Percentiles rank a stretch among this genome's conserved stretches.
Conservation (phyloP, 2,888 invertebrate genomes). For the Cheilosia vulpina region DNA sequence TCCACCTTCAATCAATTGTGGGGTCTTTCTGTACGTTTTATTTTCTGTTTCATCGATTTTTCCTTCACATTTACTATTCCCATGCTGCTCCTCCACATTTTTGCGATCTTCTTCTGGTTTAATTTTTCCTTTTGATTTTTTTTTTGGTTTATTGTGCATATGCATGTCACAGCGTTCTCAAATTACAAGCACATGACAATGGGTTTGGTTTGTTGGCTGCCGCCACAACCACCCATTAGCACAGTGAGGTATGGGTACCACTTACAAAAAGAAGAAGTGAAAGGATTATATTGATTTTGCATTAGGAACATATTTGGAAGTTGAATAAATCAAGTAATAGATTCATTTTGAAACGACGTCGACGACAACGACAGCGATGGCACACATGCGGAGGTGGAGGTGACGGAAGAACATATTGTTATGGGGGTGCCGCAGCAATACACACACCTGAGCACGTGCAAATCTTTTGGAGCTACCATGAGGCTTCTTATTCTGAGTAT, state of each 20-base stretch:
- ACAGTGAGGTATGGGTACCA: neutral
- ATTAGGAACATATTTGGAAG: slow-evolving; percentile 55
- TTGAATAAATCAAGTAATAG: slow-evolving; percentile 60
- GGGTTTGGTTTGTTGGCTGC: neutral
- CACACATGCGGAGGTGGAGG: no score
- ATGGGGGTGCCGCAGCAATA: no score
- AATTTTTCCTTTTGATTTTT: neutral
- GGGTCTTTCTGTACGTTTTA: no score
- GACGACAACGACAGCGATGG: no score
- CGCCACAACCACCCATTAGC: neutral
- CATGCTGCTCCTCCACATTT: neutral
- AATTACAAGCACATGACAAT: slow-evolving; percentile 43
- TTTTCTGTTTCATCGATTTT: slow-evolving; percentile 19
- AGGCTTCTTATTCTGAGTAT: slow-evolving; percentile 16
- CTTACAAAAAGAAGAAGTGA: neutral
- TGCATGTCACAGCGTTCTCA: slow-evolving; percentile 42
- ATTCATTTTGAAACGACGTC: slow-evolving; percentile 15
- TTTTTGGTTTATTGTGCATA: slow-evolving; percentile 3
- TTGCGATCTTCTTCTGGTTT: neutral
- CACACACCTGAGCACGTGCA: slow-evolving; percentile 18
- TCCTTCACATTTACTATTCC: slow-evolving; percentile 2
- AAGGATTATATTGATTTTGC: slow-evolving; percentile 64
- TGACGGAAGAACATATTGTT: no score
- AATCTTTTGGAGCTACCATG: slow-evolving; percentile 26
- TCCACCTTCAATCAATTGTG: no score